Evolutionary conservation across 2,888 invertebrate genomes (phyloP).

Genomic region (Boloria selene): DNA sequence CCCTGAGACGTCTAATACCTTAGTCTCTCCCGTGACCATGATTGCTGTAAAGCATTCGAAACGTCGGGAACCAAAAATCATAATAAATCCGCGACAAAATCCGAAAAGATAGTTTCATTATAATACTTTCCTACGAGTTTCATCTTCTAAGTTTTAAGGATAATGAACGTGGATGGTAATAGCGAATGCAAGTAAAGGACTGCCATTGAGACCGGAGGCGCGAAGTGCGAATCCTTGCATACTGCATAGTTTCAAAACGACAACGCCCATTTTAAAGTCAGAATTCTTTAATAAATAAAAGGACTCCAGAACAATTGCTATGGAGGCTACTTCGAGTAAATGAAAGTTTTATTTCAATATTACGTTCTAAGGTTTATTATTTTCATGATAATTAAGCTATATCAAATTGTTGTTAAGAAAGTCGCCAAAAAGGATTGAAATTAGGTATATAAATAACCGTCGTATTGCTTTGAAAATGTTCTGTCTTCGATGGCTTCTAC

Average conservation of each 20-base stretch:
- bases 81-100: no score
- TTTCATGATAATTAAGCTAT: background rate
- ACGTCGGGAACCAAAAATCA: no score
- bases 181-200: slow-evolving; percentile 8
- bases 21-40: no score
- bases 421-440: no score
- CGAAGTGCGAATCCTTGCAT: slow-evolving; percentile 6
- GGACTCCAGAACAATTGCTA: slow-evolving; percentile 18
- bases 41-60: no score
- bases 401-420: no score
- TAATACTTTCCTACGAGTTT: background rate
- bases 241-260: slow-evolving; percentile 13
- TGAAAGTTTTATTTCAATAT: slow-evolving; percentile 5
- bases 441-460: no score
- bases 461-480: no score
- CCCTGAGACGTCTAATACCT: no score
- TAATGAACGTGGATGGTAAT: slow-evolving; percentile 6
- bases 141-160: background rate
- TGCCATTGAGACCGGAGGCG: background rate
- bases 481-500: no score
- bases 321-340: background rate
- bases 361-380: background rate
- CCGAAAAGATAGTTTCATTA: no score
- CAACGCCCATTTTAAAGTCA: slow-evolving; percentile 5
- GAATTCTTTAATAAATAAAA: slow-evolving; percentile 1